Percentiles rank a stretch among this genome's conserved stretches.
Evolutionary conservation across 2,888 invertebrate genomes (phyloP).

Genomic region (Athripsodes cinereus): DNA sequence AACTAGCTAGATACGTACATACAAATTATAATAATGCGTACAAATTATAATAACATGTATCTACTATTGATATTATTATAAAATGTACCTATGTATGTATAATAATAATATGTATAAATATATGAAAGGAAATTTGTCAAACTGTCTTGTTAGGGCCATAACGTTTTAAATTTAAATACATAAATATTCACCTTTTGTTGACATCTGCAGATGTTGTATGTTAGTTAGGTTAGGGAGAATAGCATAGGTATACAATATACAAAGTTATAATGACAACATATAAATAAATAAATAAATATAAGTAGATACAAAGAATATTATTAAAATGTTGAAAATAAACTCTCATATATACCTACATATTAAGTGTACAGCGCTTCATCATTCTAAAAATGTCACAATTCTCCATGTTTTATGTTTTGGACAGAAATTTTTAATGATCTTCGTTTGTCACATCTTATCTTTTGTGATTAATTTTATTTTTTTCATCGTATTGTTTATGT

Average conservation of each 20-base stretch:
- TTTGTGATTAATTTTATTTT: background rate
- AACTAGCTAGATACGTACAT: too few relatives aligned
- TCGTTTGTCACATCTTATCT: background rate
- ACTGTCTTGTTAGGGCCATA: conserved; percentile 8
- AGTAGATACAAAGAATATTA: background rate
- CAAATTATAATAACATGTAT: too few relatives aligned
- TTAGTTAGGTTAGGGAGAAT: conserved; percentile 1
- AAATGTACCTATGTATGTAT: background rate
- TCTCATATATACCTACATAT: background rate
- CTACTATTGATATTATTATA: background rate
- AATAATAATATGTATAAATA: background rate
- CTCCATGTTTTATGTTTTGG: conserved; percentile 1
- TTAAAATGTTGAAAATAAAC: background rate
- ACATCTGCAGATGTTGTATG: conserved; percentile 31
- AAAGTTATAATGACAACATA: background rate
- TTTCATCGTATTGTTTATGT: background rate
- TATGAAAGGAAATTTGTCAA: conserved; percentile 15
- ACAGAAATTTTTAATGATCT: conserved; percentile 1
- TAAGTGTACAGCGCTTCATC: too few relatives aligned
- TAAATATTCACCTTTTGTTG: conserved; percentile 40
- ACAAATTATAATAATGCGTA: too few relatives aligned
- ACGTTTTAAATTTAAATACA: conserved; percentile 16
- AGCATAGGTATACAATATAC: too few relatives aligned
- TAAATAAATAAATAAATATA: too few relatives aligned
- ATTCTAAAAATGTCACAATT: conserved; percentile 1